These are phyloP conservation scores for Pyrochroa serraticornis DNA, from an alignment of 2,888 invertebrate genomes.

Conservation along the genomic window DNA sequence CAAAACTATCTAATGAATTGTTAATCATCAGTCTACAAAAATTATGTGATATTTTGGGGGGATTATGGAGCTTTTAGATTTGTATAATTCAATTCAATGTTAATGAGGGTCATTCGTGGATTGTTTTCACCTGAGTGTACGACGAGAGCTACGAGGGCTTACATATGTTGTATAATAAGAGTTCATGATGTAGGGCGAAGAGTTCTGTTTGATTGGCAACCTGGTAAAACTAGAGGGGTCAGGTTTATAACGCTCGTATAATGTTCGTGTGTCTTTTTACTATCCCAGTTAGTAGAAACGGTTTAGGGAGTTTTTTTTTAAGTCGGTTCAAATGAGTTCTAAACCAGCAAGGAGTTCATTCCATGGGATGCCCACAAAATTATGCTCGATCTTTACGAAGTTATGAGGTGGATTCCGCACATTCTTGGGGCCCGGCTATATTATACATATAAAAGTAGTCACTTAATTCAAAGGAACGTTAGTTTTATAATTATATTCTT, in stretches of 20 bases:
- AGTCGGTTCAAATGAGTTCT: neutral
- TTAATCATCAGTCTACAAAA: neutral
- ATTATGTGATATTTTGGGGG: neutral
- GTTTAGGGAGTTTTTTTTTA: neutral
- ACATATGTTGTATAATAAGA: no score
- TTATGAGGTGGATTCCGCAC: no score
- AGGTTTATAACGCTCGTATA: slow-evolving; percentile 25
- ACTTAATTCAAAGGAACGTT: no score
- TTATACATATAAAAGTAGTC: no score
- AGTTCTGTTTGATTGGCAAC: slow-evolving; percentile 10
- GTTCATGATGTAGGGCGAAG: slow-evolving; percentile 4
- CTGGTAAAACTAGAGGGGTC: slow-evolving; percentile 17
- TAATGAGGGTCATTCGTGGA: slow-evolving; percentile 18
- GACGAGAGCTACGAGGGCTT: neutral
- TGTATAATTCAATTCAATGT: slow-evolving; percentile 26
- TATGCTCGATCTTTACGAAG: no score
- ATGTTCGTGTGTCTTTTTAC: slow-evolving; percentile 23
- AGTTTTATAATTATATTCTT: no score
- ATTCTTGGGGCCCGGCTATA: no score
- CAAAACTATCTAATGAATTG: no score
- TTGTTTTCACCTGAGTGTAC: slow-evolving; percentile 15
- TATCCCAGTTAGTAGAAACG: slow-evolving; percentile 5
- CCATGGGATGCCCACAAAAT: no score
- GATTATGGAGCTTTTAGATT: slow-evolving; percentile 2
- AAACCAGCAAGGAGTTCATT: no score